phyloP scores from a whole-genome alignment of 2,888 invertebrate genomes.

The Ryuthela nishihirai region DNA sequence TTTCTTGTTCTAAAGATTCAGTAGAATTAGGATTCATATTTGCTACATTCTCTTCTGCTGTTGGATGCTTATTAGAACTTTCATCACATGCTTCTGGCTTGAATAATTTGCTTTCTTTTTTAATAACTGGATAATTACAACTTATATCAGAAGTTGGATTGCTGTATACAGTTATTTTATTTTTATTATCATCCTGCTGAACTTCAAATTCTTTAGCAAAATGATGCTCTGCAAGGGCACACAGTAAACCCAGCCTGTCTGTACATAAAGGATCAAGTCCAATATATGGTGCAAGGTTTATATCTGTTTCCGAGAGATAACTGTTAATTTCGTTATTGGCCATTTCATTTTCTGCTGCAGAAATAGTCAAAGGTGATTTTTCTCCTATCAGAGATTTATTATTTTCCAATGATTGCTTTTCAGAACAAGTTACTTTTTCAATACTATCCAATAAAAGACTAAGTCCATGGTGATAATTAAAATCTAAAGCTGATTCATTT shows the following conservation, averaged over 20 bases:
- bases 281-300: no score
- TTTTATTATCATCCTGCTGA: not conserved
- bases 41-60: conserved; percentile 4
- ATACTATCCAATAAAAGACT: conserved; percentile 18
- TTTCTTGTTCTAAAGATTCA: conserved; percentile 19
- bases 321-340: no score
- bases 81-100: conserved; percentile 4
- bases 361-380: no score
- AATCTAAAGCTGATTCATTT: not conserved
- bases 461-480: conserved; percentile 19
- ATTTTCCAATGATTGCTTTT: no score
- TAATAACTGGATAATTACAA: conserved; percentile 24
- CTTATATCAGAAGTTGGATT: not conserved
- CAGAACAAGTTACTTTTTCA: conserved; percentile 18
- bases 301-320: no score
- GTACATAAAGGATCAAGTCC: no score
- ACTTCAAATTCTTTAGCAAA: conserved; percentile 26
- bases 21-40: no score
- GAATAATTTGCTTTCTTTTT: conserved; percentile 4
- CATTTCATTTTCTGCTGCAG: no score
- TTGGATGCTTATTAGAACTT: conserved; percentile 4
- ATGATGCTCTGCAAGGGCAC: conserved; percentile 21
- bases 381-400: no score
- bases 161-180: not conserved
- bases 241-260: conserved; percentile 18